Base-by-base conservation (phyloP, 2,888 invertebrate species). In the Eueremaeus valkanovi region DNA sequence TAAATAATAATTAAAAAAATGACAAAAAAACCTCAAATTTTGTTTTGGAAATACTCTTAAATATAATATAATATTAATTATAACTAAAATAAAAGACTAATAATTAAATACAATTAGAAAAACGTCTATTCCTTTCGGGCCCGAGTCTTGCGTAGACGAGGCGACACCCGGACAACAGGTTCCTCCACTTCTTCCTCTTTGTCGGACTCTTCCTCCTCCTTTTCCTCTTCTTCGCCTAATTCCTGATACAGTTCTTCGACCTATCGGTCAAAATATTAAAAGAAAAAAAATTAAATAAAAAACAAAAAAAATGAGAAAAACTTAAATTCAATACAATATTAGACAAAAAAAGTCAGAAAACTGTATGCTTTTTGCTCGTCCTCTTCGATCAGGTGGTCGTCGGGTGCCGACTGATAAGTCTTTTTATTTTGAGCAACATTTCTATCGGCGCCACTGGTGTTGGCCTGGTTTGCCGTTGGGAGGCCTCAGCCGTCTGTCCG, bases 141-240 rank as follows among this genome's bases (percentile, higher is more conserved):
- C 18, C 74, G 68, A 13, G 42, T 36, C 63, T 74, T 74, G 31
- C 76, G 74, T 33, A 74, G 42, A 16, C 76, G 68, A 6, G 3
- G 85, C 83, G 80, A 86, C 85, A 78, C 85, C 83, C 74, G 78
- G 78, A 40, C 82, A n/a, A n/a, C n/a, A 79, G 80, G 79, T 33
- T 81, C 79, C 16, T 74, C 75, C 13, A 74, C 72, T 9, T 74
- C 74, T 18, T 66, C 74, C 33, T 63, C 72, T 36, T 42, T 51
- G 21, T 63, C 73, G 13, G 68, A 68, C 80, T 55, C 76, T 21
- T 49, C 75, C 5, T 73, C 78, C 21, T 75, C 76, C 33, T 68
- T 76, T 16, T 70, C 76, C 61, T 78, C 78, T 29, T 73, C 77
- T n/a, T n/a, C n/a, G n/a, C n/a, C n/a, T n/a, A 55, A 72, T 55